phyloP scores from a whole-genome alignment of 2,888 invertebrate genomes.

The Eretmocerus hayati region DNA sequence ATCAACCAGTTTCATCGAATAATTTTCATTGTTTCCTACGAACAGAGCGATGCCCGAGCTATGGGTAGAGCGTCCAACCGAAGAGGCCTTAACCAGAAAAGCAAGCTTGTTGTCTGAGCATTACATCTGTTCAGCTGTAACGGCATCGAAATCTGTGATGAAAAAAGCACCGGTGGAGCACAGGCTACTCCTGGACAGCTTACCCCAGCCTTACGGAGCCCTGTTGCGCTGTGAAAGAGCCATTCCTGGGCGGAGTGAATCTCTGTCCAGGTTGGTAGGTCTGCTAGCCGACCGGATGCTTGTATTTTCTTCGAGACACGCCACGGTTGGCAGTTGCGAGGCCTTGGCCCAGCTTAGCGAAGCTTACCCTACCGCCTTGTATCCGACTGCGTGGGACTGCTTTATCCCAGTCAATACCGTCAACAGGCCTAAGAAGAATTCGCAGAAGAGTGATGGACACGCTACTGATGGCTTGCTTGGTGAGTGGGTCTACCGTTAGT shows the following conservation, averaged over 20 bases:
- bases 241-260: slow-evolving; percentile 36
- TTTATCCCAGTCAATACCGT: slow-evolving; percentile 12
- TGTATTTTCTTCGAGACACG: slow-evolving; percentile 59
- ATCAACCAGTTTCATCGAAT: too few relatives aligned
- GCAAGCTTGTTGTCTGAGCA: slow-evolving; percentile 45
- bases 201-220: slow-evolving; percentile 50
- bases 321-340: slow-evolving; percentile 62
- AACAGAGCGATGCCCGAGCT: too few relatives aligned
- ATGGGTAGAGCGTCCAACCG: too few relatives aligned
- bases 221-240: slow-evolving; percentile 28
- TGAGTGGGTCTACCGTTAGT: too few relatives aligned
- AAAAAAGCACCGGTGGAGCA: slow-evolving; percentile 24
- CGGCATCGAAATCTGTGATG: slow-evolving; percentile 20
- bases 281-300: slow-evolving; percentile 51
- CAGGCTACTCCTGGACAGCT: slow-evolving; percentile 48
- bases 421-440: slow-evolving; percentile 8
- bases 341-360: slow-evolving; percentile 61
- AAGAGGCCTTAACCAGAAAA: slow-evolving; percentile 51
- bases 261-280: slow-evolving; percentile 54
- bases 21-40: too few relatives aligned
- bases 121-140: slow-evolving; percentile 34
- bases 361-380: slow-evolving; percentile 61
- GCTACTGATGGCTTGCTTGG: slow-evolving; percentile 7
- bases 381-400: slow-evolving; percentile 62
- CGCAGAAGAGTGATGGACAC: slow-evolving; percentile 22